Conservation (phyloP, 1,140 invertebrate species). For the Calosoma granatense region DNA sequence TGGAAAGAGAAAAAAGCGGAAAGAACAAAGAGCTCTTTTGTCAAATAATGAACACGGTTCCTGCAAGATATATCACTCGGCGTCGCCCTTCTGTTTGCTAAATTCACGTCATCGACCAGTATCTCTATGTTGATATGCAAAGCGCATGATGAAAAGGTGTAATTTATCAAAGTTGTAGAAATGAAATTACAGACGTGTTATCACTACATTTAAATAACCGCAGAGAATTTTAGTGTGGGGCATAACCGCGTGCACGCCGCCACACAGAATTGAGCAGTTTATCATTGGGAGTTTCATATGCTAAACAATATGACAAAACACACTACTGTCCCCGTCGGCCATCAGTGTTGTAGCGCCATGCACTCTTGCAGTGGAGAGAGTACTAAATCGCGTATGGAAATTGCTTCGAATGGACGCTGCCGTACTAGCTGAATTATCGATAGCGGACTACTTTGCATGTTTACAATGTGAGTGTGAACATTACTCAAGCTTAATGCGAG, state of each 20-base stretch:
- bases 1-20: too few relatives aligned
- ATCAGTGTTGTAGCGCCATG: too few relatives aligned
- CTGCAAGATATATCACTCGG: too few relatives aligned
- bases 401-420: too few relatives aligned
- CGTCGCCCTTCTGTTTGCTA: too few relatives aligned
- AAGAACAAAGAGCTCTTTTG: too few relatives aligned
- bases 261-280: neutral
- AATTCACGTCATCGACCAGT: neutral
- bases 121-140: constrained; percentile 14
- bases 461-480: too few relatives aligned
- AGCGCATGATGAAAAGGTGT: constrained; percentile 13
- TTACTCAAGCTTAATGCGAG: too few relatives aligned
- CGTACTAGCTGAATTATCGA: neutral
- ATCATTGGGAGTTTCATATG: neutral
- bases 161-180: constrained; percentile 15
- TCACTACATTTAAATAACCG: constrained; percentile 15
- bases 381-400: constrained; percentile 1
- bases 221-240: constrained; percentile 1
- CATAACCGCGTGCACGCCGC: neutral
- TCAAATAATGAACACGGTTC: too few relatives aligned
- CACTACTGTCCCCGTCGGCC: neutral
- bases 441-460: neutral
- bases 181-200: constrained; percentile 14
- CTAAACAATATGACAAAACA: neutral
- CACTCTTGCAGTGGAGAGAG: neutral